phyloP scores from a whole-genome alignment of 2,888 invertebrate genomes.

The Acleris cristana region DNA sequence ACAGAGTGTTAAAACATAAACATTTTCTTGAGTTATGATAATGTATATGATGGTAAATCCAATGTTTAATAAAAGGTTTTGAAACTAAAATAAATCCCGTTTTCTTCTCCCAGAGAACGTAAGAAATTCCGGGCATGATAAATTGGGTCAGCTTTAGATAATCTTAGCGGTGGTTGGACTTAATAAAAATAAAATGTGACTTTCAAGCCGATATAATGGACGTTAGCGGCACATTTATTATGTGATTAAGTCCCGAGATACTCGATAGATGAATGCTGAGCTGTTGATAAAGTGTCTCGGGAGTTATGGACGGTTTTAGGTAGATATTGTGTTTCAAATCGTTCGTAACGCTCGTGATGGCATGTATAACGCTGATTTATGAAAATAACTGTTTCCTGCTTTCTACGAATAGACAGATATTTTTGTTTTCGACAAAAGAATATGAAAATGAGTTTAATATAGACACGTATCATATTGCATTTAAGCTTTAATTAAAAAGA shows the following conservation, averaged over 20 bases:
- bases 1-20: background rate
- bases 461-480: no score
- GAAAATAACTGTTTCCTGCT: background rate
- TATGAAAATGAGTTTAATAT: constrained; percentile 20
- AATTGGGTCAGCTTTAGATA: constrained; percentile 40
- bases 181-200: constrained; percentile 40
- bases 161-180: constrained; percentile 32
- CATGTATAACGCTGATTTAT: constrained; percentile 9
- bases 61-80: background rate
- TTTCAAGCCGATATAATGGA: constrained; percentile 38
- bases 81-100: constrained; percentile 29
- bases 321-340: constrained; percentile 24
- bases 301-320: constrained; percentile 16
- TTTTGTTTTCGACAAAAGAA: constrained; percentile 40
- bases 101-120: constrained; percentile 17
- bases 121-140: constrained; percentile 37
- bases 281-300: constrained; percentile 33
- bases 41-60: no score
- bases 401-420: background rate
- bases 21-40: no score
- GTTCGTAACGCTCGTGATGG: constrained; percentile 3
- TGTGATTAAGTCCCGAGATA: constrained; percentile 40
- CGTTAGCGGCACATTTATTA: constrained; percentile 40
- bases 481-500: no score
- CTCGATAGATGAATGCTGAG: constrained; percentile 30